A percentile compares a stretch with the other conserved stretches of the same genome.
Evolutionary conservation across 2,797 vertebrate genomes (phyloP).

Genomic region (Lates japonicus): DNA sequence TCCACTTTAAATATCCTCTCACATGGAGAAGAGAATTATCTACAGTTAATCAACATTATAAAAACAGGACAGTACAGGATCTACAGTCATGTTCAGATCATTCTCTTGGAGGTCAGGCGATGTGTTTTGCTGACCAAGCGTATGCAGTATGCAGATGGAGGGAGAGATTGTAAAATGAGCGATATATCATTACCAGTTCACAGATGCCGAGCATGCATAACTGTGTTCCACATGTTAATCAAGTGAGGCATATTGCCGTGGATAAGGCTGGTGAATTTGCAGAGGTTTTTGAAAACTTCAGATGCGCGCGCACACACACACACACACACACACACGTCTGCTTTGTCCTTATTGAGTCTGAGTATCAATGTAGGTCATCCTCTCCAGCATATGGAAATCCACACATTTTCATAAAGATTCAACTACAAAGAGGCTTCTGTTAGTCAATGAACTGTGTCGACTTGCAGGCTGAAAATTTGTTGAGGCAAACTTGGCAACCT

Average conservation of each 20-base stretch:
- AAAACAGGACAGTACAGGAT: conserved; percentile 23
- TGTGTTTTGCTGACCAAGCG: conserved; percentile 50
- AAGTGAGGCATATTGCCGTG: background rate
- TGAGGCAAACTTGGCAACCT: conserved; percentile 51
- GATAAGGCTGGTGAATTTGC: background rate
- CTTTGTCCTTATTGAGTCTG: conserved; percentile 12
- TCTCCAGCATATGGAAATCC: background rate
- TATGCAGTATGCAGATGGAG: conserved; percentile 19
- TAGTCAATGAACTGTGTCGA: conserved; percentile 39
- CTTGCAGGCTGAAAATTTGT: conserved; percentile 48
- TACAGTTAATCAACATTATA: conserved; percentile 16
- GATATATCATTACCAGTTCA: conserved; percentile 41
- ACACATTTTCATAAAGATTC: background rate
- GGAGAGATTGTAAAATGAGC: conserved; percentile 47
- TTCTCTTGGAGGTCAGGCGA: conserved; percentile 59
- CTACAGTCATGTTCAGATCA: conserved; percentile 27
- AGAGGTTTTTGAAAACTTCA: conserved; percentile 2
- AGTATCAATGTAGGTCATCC: conserved; percentile 17
- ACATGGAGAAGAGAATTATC: conserved; percentile 12
- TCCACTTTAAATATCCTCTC: conserved; percentile 40
- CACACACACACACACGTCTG: background rate
- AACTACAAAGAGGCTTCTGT: conserved; percentile 4
- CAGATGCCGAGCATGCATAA: conserved; percentile 27
- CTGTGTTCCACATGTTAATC: conserved; percentile 17
- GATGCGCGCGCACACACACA: no score